A percentile compares a stretch with the other conserved stretches of the same genome.
Evolutionary conservation across 2,113 vertebrate genomes (phyloP).

Genomic region (Spea bombifrons): DNA sequence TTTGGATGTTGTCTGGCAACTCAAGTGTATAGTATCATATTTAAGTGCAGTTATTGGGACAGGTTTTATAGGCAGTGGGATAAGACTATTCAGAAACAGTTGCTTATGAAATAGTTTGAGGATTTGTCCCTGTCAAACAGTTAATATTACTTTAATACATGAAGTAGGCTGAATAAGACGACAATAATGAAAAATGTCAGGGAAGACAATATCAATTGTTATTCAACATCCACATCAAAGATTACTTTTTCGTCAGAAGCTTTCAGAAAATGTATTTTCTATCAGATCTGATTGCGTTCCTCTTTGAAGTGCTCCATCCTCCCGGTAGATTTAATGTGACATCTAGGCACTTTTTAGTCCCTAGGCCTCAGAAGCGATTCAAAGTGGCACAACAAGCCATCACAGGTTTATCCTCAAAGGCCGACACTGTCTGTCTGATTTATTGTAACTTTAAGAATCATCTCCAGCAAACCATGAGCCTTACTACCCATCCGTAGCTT

Average conservation of each 20-base stretch:
- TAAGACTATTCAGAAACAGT: slow-evolving; percentile 83
- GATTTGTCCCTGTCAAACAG: slow-evolving; percentile 90
- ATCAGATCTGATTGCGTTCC: slow-evolving; percentile 83
- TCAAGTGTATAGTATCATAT: slow-evolving; percentile 66
- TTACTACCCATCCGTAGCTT: slow-evolving; percentile 69
- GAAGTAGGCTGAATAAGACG: slow-evolving; percentile 88
- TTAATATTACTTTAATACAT: slow-evolving; percentile 92
- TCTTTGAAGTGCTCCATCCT: slow-evolving; percentile 83
- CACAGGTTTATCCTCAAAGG: slow-evolving; percentile 86
- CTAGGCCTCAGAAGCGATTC: slow-evolving; percentile 81
- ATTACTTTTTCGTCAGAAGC: slow-evolving; percentile 88
- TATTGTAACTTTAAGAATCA: slow-evolving; percentile 87
- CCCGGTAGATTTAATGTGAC: slow-evolving; percentile 84
- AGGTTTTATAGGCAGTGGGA: slow-evolving; percentile 74
- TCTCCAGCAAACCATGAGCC: slow-evolving; percentile 78
- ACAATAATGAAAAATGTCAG: slow-evolving; percentile 98
- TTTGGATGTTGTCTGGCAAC: slow-evolving; percentile 71
- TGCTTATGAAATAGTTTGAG: slow-evolving; percentile 89
- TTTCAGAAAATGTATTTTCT: slow-evolving; percentile 89
- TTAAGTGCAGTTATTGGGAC: slow-evolving; percentile 76
- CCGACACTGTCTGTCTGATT: slow-evolving; percentile 85
- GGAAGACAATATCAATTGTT: slow-evolving; percentile 99
- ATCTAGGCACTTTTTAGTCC: slow-evolving; percentile 82
- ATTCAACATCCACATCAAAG: slow-evolving; percentile 96
- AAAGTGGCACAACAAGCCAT: slow-evolving; percentile 82